phyloP scores from a whole-genome alignment of 2,113 vertebrate genomes.

The Nestor notabilis region DNA sequence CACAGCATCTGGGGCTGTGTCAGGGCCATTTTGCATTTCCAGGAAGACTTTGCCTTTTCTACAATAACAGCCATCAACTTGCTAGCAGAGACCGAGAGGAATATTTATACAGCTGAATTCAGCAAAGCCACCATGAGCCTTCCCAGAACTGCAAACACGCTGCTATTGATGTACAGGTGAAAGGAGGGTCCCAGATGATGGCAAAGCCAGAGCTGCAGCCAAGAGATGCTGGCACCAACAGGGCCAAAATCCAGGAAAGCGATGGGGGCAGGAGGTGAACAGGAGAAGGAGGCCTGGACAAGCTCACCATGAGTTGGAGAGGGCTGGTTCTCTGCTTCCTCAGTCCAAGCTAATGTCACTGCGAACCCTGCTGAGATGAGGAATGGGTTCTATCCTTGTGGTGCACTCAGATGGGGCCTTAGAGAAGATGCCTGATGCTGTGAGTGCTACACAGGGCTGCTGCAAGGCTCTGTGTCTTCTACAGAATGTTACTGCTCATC shows the following conservation, averaged over 20 bases:
- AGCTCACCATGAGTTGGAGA: not conserved
- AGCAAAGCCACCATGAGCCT: constrained; percentile 17
- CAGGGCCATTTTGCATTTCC: constrained; percentile 46
- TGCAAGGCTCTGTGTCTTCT: not conserved
- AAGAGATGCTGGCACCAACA: not conserved
- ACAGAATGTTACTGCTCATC: not conserved
- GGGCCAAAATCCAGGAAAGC: not conserved
- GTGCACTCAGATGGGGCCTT: not conserved
- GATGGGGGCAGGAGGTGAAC: not conserved
- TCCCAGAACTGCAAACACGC: not conserved
- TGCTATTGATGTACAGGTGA: constrained; percentile 7
- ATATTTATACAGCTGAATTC: constrained; percentile 51
- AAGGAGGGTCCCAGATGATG: not conserved
- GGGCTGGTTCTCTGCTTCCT: not conserved
- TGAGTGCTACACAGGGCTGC: not conserved
- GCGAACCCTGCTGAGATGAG: not conserved
- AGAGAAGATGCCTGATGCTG: not conserved
- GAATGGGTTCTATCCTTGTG: not conserved
- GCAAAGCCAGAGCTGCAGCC: not conserved
- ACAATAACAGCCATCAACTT: constrained; percentile 29
- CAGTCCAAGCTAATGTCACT: rapidly evolving
- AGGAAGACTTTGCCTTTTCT: constrained; percentile 52
- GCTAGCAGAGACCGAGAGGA: not conserved
- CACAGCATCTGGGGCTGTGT: constrained; percentile 65
- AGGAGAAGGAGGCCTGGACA: not conserved